Percentiles rank a stretch among this genome's conserved stretches.
Evolutionary conservation across 1,140 invertebrate species (phyloP).

Genomic region (Brachionus plicatilis): DNA sequence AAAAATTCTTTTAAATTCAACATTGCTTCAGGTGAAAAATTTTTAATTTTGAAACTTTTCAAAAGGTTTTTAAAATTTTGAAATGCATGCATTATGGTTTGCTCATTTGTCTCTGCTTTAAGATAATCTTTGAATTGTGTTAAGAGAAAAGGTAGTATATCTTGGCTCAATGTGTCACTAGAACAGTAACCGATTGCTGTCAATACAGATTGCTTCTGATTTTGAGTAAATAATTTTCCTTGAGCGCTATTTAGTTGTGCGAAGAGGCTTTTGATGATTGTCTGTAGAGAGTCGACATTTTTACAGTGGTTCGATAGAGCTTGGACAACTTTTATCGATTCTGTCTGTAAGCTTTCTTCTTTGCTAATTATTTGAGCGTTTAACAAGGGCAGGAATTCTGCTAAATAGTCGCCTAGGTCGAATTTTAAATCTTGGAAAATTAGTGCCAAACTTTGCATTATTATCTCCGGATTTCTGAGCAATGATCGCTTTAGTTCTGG

Average conservation of each 20-base stretch:
- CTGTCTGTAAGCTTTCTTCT: background rate
- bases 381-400: background rate
- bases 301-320: background rate
- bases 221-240: background rate
- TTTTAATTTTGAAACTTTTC: background rate
- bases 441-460: conserved; percentile 60
- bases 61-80: background rate
- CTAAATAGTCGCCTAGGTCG: background rate
- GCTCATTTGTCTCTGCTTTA: conserved; percentile 10
- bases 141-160: background rate
- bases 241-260: background rate
- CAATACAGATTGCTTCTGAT: background rate
- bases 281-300: background rate
- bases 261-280: conserved; percentile 19
- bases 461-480: conserved; percentile 85
- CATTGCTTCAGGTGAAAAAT: background rate
- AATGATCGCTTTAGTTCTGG: conserved; percentile 83
- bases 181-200: background rate
- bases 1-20: background rate
- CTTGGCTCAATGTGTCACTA: background rate
- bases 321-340: background rate
- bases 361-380: background rate
- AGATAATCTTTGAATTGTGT: background rate
- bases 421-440: background rate
- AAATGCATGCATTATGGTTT: background rate